phyloP scores from a whole-genome alignment of 1,140 invertebrate species.

The Nephotettix cincticeps region DNA sequence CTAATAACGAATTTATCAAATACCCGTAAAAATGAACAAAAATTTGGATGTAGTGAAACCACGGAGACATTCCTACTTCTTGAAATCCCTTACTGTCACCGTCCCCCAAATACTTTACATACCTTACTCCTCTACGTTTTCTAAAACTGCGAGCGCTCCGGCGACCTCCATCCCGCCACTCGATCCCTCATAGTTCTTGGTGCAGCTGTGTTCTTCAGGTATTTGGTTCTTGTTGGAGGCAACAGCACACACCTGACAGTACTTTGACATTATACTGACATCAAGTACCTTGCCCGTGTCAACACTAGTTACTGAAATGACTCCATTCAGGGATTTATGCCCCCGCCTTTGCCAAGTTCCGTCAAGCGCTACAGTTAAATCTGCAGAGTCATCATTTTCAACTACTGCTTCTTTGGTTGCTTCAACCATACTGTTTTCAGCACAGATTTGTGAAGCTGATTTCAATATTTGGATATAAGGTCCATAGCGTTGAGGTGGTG shows the following conservation, averaged over 20 bases:
- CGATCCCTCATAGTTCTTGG: constrained; percentile 22
- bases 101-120: constrained; percentile 32
- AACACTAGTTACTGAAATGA: constrained; percentile 25
- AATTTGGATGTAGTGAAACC: too few relatives aligned
- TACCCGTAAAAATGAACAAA: too few relatives aligned
- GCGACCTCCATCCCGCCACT: constrained; percentile 7
- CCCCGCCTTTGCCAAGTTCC: constrained; percentile 33
- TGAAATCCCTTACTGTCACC: constrained; percentile 30
- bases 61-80: too few relatives aligned
- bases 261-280: constrained; percentile 25
- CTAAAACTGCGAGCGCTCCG: neutral
- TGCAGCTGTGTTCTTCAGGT: neutral
- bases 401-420: neutral
- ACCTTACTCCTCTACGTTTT: constrained; percentile 12
- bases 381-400: constrained; percentile 1
- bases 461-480: neutral
- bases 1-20: too few relatives aligned
- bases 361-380: constrained; percentile 30
- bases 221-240: neutral
- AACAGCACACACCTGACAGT: constrained; percentile 20
- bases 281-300: constrained; percentile 31
- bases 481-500: neutral
- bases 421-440: neutral
- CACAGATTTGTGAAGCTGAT: neutral
- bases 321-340: constrained; percentile 26